Evolutionary conservation across 2,888 invertebrate species (phyloP), one percentile per base, ranked within the genome.

Genomic region (Halictus ligatus): DNA sequence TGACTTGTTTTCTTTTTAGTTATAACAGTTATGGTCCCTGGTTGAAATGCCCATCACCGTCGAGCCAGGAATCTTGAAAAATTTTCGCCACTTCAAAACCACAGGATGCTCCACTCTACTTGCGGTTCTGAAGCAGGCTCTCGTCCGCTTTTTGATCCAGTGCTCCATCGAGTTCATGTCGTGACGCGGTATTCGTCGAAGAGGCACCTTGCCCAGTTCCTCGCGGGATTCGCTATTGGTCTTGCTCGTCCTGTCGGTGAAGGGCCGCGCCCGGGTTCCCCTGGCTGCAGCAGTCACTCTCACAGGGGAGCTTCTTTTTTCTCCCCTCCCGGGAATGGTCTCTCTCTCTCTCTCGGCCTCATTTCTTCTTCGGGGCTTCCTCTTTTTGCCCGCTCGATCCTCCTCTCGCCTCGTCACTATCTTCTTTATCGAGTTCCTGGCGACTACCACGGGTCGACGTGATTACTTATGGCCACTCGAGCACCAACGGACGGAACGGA

Each of bases 381-480:
- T 91, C 89, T 89, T 90, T 92, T 91, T 90, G 79, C 84, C 86
- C 64, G 72, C 60, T 75, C 76, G 75, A 43, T 82, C 84, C 86
- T 86, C 82, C 90, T 90, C 89, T 86, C 90, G 89, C 89, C 87
- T 83, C 88, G 89, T 83, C 88, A 89, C 80, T 86, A 84, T 84
- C 84, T 85, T 90, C 90, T 85, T 89, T 89, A 78, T 86, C 87
- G 84, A 87, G 85, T 89, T 80, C 85, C 89, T 75, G 80, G 81
- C 89, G 82, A 88, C 89, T 88, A 88, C 78, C 88, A 83, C 86
- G 73, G 78, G 69, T 86, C 89, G 86, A 89, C 88, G 81, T 88
- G 89, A 89, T 89, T 89, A 89, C 89, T 89, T 89, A 89, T 80
- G 85, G 83, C 81, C 80, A 86, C 84, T 85, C 71, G 81, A 60